Evolutionary conservation across 2,113 vertebrate genomes (phyloP).

Genomic region (Antechinus flavipes): DNA sequence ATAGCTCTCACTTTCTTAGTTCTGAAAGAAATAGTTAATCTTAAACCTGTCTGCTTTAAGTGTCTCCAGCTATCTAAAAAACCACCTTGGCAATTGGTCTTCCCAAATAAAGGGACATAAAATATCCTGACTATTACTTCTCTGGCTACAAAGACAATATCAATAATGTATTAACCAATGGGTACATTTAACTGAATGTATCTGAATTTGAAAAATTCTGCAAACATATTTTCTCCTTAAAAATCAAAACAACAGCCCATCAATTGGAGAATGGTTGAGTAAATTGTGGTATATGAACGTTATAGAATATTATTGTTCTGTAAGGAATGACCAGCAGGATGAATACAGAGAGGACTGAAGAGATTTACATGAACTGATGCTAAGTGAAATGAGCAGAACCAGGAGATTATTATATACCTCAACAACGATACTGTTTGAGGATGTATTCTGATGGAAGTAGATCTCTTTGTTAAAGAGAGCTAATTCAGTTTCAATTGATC

Average conservation of each 20-base stretch:
- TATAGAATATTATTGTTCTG: no score
- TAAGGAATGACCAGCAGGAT: no score
- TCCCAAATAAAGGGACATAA: background rate
- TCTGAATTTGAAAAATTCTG: background rate
- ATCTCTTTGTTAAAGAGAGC: no score
- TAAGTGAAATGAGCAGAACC: no score
- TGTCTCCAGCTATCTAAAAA: background rate
- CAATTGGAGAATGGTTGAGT: no score
- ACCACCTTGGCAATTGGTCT: background rate
- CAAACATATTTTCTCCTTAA: background rate
- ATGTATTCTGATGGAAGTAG: no score
- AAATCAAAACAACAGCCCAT: background rate
- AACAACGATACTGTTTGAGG: no score
- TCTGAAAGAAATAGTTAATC: background rate
- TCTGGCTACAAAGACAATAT: background rate
- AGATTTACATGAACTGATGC: no score
- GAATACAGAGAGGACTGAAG: no score
- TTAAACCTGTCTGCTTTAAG: background rate
- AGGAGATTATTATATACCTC: no score
- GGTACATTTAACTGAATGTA: background rate
- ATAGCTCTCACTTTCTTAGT: background rate
- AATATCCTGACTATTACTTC: background rate
- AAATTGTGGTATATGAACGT: no score
- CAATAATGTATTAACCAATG: background rate
- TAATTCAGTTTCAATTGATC: no score